These are phyloP conservation scores for Enteromius paludinosus DNA, from an alignment of 2,797 vertebrate species.

Conservation along the genomic window DNA sequence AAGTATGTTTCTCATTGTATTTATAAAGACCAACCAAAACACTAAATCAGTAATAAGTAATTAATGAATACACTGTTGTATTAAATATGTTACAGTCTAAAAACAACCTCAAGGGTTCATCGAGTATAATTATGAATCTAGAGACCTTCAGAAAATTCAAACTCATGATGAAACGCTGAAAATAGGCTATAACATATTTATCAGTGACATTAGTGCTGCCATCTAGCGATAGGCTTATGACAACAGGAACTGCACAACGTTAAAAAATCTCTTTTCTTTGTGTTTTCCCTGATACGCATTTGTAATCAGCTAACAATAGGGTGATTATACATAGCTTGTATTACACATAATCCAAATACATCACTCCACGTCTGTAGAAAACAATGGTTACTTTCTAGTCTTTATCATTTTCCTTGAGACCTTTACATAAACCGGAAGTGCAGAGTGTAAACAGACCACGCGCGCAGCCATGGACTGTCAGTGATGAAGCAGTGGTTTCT, in stretches of 20 bases:
- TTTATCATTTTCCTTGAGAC: constrained; percentile 25
- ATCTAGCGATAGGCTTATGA: constrained; percentile 5
- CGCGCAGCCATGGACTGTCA: constrained; percentile 33
- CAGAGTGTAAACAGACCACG: constrained; percentile 32
- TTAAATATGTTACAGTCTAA: background rate
- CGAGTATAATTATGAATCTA: background rate
- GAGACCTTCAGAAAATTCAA: background rate
- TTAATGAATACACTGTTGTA: background rate
- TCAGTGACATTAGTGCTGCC: background rate
- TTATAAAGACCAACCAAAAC: too few relatives aligned
- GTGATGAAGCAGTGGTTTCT: constrained; percentile 15
- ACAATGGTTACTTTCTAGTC: background rate
- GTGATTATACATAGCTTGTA: background rate
- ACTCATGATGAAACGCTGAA: background rate
- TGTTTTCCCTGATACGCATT: background rate
- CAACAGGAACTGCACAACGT: background rate
- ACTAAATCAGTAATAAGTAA: too few relatives aligned
- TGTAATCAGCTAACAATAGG: background rate
- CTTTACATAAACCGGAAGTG: constrained; percentile 44
- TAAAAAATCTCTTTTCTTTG: background rate
- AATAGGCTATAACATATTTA: background rate
- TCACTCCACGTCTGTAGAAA: background rate
- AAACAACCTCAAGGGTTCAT: background rate
- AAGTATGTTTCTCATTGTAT: too few relatives aligned
- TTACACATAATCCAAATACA: too few relatives aligned